A percentile compares a stretch with the other conserved stretches of the same genome.
phyloP scores from a whole-genome alignment of 1,140 invertebrate species.

The Lamellibrachia luymesi region DNA sequence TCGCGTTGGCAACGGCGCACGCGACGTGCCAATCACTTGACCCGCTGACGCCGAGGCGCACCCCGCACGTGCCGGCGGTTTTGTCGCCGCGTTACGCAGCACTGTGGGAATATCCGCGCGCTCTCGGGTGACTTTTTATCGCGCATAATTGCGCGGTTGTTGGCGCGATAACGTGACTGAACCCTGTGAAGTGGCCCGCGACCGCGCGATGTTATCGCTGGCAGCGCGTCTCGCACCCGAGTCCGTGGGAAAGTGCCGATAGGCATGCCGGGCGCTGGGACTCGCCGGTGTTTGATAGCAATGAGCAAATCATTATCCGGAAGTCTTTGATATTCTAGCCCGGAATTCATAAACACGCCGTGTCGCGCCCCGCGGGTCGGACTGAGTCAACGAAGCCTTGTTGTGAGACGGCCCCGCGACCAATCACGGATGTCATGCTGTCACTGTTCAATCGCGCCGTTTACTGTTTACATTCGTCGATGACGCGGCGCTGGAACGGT shows the following conservation, averaged over 20 bases:
- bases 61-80: neutral
- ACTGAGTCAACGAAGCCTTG: neutral
- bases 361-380: no score
- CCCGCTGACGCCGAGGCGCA: neutral
- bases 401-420: neutral
- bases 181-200: neutral
- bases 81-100: neutral
- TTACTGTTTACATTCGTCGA: neutral
- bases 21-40: neutral
- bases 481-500: neutral
- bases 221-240: neutral
- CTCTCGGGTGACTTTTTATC: neutral
- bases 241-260: slow-evolving; percentile 2
- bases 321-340: slow-evolving; percentile 5
- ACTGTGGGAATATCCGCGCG: neutral
- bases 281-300: neutral
- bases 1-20: neutral
- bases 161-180: neutral
- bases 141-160: neutral
- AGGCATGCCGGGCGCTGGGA: neutral
- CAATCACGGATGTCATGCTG: neutral
- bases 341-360: neutral
- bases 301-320: slow-evolving; percentile 4
- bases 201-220: neutral
- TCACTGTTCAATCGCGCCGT: neutral